Percentiles rank a stretch among this genome's conserved stretches.
Evolutionary conservation across 2,797 vertebrate species (phyloP).

Genomic region (Mormyrops attenuatus): DNA sequence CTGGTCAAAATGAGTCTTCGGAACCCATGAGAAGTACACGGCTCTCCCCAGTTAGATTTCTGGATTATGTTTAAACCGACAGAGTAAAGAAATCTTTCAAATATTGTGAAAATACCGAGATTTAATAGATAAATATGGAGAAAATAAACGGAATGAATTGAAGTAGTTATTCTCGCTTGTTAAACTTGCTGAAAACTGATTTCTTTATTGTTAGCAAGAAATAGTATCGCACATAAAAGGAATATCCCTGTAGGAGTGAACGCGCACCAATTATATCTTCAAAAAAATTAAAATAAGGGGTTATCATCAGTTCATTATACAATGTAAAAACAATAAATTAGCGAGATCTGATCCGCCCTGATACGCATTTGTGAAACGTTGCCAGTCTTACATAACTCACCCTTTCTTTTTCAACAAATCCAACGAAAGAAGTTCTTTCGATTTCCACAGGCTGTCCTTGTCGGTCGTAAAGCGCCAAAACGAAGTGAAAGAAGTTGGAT

Average conservation of each 20-base stretch:
- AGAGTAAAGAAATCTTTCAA: not conserved
- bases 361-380: not conserved
- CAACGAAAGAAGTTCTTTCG: constrained; percentile 75
- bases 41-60: not conserved
- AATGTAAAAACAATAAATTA: not conserved
- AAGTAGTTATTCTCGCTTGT: not conserved
- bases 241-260: not conserved
- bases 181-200: not conserved
- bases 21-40: not conserved
- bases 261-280: not conserved
- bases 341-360: not conserved
- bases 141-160: not conserved
- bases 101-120: not conserved
- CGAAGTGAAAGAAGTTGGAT: constrained; percentile 82
- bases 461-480: constrained; percentile 74
- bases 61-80: not conserved
- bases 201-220: not conserved
- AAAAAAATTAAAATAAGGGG: not conserved
- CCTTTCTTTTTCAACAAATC: constrained; percentile 78
- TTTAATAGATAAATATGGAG: not conserved
- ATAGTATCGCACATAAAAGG: not conserved
- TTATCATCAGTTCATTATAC: not conserved
- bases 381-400: constrained; percentile 48
- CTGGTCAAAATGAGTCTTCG: not conserved
- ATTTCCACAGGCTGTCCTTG: constrained; percentile 79